Conservation (phyloP, 1,140 invertebrate genomes). For the Conus ventricosus region DNA sequence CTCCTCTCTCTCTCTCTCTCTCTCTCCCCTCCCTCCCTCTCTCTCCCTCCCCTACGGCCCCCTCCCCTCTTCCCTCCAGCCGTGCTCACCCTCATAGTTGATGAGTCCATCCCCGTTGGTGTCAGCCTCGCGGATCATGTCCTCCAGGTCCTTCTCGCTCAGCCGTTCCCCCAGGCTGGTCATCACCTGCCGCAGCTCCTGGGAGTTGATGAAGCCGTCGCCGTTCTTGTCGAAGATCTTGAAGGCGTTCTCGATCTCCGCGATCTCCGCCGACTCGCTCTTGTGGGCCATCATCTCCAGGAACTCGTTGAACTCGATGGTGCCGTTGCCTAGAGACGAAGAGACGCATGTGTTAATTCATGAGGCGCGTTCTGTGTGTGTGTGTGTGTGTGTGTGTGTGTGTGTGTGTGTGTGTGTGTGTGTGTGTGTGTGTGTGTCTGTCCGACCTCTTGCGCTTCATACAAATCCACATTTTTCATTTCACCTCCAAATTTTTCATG, state of each 20-base stretch:
- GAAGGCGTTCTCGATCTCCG: constrained; percentile 53
- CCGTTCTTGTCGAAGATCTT: constrained; percentile 83
- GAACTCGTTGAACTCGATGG: constrained; percentile 83
- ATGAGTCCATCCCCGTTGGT: constrained; percentile 83
- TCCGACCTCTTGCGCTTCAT: not conserved
- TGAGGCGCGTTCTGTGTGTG: not conserved
- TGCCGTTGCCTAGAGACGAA: constrained; percentile 45
- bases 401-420: constrained; percentile 25
- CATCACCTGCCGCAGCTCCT: constrained; percentile 96
- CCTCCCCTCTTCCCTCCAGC: not conserved
- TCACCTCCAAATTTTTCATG: no score
- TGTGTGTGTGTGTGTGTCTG: constrained; percentile 7
- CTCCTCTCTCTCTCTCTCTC: no score
- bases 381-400: constrained; percentile 26
- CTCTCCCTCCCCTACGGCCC: not conserved
- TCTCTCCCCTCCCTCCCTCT: no score
- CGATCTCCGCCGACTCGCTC: constrained; percentile 86
- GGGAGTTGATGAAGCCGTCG: constrained; percentile 94
- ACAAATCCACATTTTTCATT: no score
- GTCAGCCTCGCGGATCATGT: constrained; percentile 94
- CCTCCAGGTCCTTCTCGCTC: constrained; percentile 91
- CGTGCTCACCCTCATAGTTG: constrained; percentile 59
- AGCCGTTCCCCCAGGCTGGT: constrained; percentile 94
- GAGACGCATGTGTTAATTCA: not conserved
- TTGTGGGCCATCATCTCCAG: constrained; percentile 93